Base-by-base conservation (phyloP, 1,140 invertebrate genomes). In the Mya arenaria region DNA sequence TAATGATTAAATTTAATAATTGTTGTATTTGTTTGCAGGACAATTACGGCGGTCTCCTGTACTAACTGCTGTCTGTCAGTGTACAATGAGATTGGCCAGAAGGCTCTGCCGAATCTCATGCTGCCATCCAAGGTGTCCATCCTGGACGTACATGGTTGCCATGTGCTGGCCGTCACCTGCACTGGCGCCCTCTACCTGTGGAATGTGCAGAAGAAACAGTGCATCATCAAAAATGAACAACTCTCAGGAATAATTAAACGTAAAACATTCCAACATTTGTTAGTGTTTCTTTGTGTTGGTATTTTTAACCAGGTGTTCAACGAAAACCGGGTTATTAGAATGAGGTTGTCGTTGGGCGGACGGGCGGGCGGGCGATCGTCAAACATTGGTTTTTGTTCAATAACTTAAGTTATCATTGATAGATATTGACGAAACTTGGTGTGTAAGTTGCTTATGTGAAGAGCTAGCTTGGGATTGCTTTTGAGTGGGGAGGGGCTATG, bases 41-140 rank as follows among this genome's bases (percentile, higher is more conserved):
- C 94, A 25, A 93, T 95, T 71, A 93, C 95, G 56, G 94, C 94
- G 84, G 92, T 95, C 60, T 93, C 94, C 37, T 95, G 96, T 88
- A 94, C 95, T 66, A 96, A 97, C 91, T 94, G 94, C 30, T 94
- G 94, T 63, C 92, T 96, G 75, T 95, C 95, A 89, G 93, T 95
- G 17, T 94, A 96, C 82, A 93, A 94, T 81, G 93, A 93, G 4
- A 88, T 93, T 84, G 95, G 94, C 17, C 90, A 93, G 8, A 93
- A 95, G 69, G 90, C 95, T 1, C 91, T 95, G 62, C 95, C 96
- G 1, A 95, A 95, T 1, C 88, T 96, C 23, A 94, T 95, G 0
- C 92, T 96, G 1, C 93, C 94, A 37, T 94, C 95, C n/a, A 79
- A 85, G n/a, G 83, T 88, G 8, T 85, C 91, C 8, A 37, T 87